Conservation (phyloP, 2,113 vertebrate genomes). For the Fukomys damarensis region DNA sequence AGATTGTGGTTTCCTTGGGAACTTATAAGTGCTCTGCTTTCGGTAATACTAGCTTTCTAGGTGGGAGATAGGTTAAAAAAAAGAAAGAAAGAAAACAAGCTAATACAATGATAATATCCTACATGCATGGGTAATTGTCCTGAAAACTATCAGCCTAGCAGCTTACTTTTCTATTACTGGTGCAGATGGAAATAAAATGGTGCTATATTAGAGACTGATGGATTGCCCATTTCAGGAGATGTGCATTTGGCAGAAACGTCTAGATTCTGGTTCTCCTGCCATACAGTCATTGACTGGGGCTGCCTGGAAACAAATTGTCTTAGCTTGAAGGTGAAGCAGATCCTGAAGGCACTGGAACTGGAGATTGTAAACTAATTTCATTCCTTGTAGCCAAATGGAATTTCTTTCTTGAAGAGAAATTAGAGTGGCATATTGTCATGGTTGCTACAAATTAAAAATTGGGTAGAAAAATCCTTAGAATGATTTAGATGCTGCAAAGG, state of each 20-base stretch:
- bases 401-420: conserved; percentile 11
- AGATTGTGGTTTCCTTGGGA: background rate
- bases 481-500: background rate
- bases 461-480: background rate
- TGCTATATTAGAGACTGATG: background rate
- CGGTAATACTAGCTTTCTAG: background rate
- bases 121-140: background rate
- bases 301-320: background rate
- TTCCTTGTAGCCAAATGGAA: background rate
- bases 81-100: background rate
- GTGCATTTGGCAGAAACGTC: background rate
- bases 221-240: background rate
- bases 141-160: background rate
- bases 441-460: conserved; percentile 9
- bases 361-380: conserved; percentile 32
- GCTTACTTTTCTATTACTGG: background rate
- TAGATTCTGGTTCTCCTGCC: background rate
- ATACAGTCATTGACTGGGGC: background rate
- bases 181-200: background rate
- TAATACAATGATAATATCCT: background rate
- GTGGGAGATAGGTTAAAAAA: background rate
- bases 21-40: background rate
- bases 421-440: background rate
- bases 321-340: background rate
- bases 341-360: background rate